Conservation (phyloP, 2,797 vertebrate genomes). For the Anniella stebbinsi region DNA sequence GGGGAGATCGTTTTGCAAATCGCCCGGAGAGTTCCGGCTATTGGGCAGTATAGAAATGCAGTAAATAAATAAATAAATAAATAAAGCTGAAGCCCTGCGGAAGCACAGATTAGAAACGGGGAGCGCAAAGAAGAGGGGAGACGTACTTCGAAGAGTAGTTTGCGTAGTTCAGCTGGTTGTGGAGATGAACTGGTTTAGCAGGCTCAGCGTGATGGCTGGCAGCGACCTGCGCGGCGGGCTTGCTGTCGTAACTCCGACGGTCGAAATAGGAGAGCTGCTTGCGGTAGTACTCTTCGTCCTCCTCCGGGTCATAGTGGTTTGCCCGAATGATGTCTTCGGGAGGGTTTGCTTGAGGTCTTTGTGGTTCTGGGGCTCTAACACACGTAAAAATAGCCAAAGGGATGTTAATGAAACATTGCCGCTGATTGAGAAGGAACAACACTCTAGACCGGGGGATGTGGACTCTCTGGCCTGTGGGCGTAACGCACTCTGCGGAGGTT, state of each 20-base stretch:
- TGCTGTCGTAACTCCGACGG: conserved; percentile 93
- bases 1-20: too few relatives aligned
- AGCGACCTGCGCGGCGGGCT: conserved; percentile 84
- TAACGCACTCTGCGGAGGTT: too few relatives aligned
- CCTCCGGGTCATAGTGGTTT: conserved; percentile 94
- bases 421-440: fast-evolving
- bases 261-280: conserved; percentile 98
- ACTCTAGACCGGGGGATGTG: background rate
- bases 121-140: background rate
- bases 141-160: conserved; percentile 89
- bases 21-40: too few relatives aligned
- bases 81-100: background rate
- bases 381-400: background rate
- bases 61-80: too few relatives aligned
- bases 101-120: background rate
- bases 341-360: conserved; percentile 91
- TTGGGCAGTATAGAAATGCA: too few relatives aligned
- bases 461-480: too few relatives aligned
- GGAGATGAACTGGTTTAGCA: conserved; percentile 84
- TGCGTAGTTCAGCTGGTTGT: conserved; percentile 88
- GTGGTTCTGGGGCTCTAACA: conserved; percentile 91
- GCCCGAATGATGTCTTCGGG: conserved; percentile 89
- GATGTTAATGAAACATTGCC: background rate
- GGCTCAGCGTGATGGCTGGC: conserved; percentile 88
- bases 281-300: conserved; percentile 96